These are phyloP conservation scores for Trinectes maculatus DNA, from an alignment of 2,113 vertebrate genomes.

Conservation along the genomic window DNA sequence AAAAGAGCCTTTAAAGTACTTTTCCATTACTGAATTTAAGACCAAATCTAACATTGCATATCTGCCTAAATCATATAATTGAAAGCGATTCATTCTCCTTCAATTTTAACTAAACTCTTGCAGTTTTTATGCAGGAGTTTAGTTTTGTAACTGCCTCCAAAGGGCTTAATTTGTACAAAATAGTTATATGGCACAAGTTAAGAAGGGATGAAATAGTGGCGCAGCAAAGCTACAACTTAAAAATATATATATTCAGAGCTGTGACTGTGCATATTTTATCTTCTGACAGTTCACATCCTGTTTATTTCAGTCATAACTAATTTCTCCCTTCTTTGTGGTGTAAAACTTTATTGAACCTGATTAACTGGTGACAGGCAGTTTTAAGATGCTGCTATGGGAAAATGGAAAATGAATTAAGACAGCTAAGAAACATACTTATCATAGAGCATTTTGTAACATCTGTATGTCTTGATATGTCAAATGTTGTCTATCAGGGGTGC, in stretches of 20 bases:
- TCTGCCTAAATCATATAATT: constrained; percentile 14
- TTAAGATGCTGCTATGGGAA: constrained; percentile 42
- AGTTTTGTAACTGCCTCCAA: background rate
- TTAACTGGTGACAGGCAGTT: constrained; percentile 15
- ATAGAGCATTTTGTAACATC: constrained; percentile 22
- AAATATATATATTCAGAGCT: background rate
- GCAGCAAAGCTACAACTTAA: constrained; percentile 14
- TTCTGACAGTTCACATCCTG: constrained; percentile 22
- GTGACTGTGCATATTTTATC: constrained; percentile 7
- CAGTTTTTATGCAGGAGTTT: constrained; percentile 6
- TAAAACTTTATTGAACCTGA: constrained; percentile 23
- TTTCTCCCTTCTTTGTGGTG: constrained; percentile 20
- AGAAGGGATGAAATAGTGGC: constrained; percentile 21
- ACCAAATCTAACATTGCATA: constrained; percentile 19
- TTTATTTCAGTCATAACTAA: background rate
- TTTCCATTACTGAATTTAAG: constrained; percentile 24
- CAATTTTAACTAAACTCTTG: too few relatives aligned
- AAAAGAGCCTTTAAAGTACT: constrained; percentile 26
- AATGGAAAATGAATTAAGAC: constrained; percentile 55
- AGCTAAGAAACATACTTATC: constrained; percentile 38
- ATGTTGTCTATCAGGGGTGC: constrained; percentile 61
- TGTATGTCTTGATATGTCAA: constrained; percentile 46
- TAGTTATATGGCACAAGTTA: constrained; percentile 44
- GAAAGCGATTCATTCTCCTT: constrained; percentile 9
- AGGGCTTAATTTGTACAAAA: constrained; percentile 3